These are phyloP conservation scores for Noctua comes DNA, from an alignment of 2,888 invertebrate species.

Conservation along the genomic window DNA sequence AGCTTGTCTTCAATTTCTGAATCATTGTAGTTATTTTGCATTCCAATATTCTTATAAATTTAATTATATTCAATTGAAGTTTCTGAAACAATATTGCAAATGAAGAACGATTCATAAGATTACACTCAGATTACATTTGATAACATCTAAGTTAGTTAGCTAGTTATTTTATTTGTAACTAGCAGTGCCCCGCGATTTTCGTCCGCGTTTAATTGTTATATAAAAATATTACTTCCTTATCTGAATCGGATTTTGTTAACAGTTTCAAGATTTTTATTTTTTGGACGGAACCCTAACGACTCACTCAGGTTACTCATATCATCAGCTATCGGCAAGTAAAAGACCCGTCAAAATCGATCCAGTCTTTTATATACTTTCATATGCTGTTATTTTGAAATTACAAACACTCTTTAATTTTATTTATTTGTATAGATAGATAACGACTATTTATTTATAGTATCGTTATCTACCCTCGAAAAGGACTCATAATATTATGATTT, in stretches of 20 bases:
- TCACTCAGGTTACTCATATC: no score
- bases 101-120: constrained; percentile 8
- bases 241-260: no score
- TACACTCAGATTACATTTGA: background rate
- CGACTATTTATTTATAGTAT: background rate
- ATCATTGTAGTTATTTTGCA: constrained; percentile 32
- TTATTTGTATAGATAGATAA: background rate
- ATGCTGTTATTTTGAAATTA: no score
- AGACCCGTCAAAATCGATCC: no score
- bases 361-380: no score
- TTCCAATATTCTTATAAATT: constrained; percentile 11
- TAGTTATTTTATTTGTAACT: background rate
- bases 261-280: no score
- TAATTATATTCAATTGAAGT: constrained; percentile 7
- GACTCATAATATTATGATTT: background rate
- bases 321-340: no score
- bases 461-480: background rate
- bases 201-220: background rate
- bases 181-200: background rate
- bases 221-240: no score
- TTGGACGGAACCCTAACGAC: no score
- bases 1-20: constrained; percentile 41
- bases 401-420: no score
- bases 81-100: constrained; percentile 43
- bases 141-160: background rate